Conservation (phyloP, 2,888 invertebrate species). For the Apotomis turbidana region DNA sequence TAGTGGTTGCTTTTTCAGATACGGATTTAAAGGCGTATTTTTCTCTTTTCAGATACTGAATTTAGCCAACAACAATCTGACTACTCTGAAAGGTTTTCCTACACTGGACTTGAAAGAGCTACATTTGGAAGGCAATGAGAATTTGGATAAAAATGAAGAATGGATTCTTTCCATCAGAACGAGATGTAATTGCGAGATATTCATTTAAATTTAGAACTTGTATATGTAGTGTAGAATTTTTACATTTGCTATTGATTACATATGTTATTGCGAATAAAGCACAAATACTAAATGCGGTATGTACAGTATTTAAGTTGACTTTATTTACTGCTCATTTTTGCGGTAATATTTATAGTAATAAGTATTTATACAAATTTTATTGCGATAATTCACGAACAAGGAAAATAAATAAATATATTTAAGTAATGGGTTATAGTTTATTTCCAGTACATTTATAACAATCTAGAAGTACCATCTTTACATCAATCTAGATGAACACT, state of each 20-base stretch:
- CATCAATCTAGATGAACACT: slow-evolving; percentile 44
- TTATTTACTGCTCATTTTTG: no score
- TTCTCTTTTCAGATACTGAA: slow-evolving; percentile 73
- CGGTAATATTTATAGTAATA: no score
- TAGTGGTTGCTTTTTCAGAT: no score
- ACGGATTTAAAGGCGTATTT: no score
- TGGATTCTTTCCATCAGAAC: slow-evolving; percentile 7
- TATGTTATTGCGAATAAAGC: no score
- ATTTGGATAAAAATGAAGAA: slow-evolving; percentile 58
- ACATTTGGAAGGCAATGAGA: slow-evolving; percentile 74
- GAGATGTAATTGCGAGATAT: slow-evolving; percentile 11
- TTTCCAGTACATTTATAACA: slow-evolving; percentile 28
- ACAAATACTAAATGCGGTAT: no score
- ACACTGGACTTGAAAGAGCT: slow-evolving; percentile 74
- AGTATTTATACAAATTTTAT: neutral
- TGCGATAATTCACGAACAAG: neutral
- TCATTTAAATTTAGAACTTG: slow-evolving; percentile 5
- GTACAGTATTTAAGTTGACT: no score
- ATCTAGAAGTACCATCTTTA: slow-evolving; percentile 24
- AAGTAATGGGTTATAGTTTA: slow-evolving; percentile 7
- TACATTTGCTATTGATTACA: no score
- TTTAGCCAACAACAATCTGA: slow-evolving; percentile 79
- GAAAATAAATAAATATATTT: neutral
- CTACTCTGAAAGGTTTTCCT: slow-evolving; percentile 78
- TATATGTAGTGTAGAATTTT: no score